Percentiles rank a stretch among this genome's conserved stretches.
Conservation (phyloP, 2,888 invertebrate species). For the Tupiocoris notatus region DNA sequence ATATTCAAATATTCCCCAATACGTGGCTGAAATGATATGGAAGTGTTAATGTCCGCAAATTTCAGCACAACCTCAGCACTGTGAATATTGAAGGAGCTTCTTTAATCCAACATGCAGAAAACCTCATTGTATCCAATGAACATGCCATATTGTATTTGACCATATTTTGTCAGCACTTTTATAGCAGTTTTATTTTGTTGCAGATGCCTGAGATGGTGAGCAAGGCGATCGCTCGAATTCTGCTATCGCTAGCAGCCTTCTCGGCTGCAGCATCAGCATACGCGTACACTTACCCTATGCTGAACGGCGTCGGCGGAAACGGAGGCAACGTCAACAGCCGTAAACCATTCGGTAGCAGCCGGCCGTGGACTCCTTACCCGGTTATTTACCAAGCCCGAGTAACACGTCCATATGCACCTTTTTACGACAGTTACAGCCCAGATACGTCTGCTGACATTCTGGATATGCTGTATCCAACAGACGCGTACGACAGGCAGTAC, state of each 20-base stretch:
- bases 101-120: too few species aligned
- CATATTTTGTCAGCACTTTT: not conserved
- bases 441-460: conserved; percentile 35
- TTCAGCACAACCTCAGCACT: too few species aligned
- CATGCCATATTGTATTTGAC: too few species aligned
- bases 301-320: not conserved
- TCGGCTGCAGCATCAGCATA: conserved; percentile 3
- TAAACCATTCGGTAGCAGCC: conserved; percentile 2
- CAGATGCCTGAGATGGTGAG: conserved; percentile 6
- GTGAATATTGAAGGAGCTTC: too few species aligned
- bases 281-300: not conserved
- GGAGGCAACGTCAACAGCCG: not conserved
- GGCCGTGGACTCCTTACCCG: conserved; percentile 32
- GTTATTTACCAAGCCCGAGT: conserved; percentile 33
- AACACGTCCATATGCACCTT: conserved; percentile 57
- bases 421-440: conserved; percentile 58
- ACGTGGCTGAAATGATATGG: too few species aligned
- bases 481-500: conserved; percentile 55
- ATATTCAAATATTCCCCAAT: too few species aligned
- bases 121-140: too few species aligned
- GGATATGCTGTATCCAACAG: conserved; percentile 58
- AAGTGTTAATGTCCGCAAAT: too few species aligned
- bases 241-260: not conserved
- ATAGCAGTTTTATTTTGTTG: not conserved
- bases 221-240: not conserved